A percentile compares a stretch with the other conserved stretches of the same genome.
phyloP scores from a whole-genome alignment of 2,113 vertebrate species.

The Periophthalmus modestus region DNA sequence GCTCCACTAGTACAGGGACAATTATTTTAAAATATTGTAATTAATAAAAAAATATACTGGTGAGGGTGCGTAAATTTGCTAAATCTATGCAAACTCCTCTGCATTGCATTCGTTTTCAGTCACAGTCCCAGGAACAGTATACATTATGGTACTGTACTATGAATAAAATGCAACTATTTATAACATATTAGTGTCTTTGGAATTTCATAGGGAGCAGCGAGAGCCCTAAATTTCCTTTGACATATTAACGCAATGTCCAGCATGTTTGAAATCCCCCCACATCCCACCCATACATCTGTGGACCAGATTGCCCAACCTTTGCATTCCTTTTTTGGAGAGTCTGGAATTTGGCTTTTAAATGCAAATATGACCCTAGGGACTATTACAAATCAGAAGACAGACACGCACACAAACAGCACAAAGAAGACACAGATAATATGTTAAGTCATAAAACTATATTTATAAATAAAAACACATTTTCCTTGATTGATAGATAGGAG shows the following conservation, averaged over 20 bases:
- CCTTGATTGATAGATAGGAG: slow-evolving; percentile 65
- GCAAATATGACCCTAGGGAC: slow-evolving; percentile 48
- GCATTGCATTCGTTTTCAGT: slow-evolving; percentile 1
- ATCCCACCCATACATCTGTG: slow-evolving; percentile 52
- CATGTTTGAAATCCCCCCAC: slow-evolving; percentile 22
- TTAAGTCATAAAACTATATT: slow-evolving; percentile 91
- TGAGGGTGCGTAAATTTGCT: background rate
- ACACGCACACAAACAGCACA: background rate
- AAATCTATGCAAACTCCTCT: background rate
- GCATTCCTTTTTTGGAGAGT: slow-evolving; percentile 54
- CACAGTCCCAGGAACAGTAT: background rate
- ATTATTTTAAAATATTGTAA: background rate
- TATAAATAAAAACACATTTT: slow-evolving; percentile 89
- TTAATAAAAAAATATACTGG: background rate
- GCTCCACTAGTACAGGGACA: background rate
- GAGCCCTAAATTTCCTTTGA: background rate
- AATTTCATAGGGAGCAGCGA: background rate
- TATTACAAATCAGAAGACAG: background rate
- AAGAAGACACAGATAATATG: slow-evolving; percentile 32
- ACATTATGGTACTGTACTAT: no score
- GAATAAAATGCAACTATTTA: no score
- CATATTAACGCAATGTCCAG: slow-evolving; percentile 18
- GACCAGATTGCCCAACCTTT: slow-evolving; percentile 56
- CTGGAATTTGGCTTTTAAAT: slow-evolving; percentile 50
- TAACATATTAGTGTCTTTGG: no score